phyloP scores from a whole-genome alignment of 2,888 invertebrate species.

The Amblyjoppa fuscipennis region DNA sequence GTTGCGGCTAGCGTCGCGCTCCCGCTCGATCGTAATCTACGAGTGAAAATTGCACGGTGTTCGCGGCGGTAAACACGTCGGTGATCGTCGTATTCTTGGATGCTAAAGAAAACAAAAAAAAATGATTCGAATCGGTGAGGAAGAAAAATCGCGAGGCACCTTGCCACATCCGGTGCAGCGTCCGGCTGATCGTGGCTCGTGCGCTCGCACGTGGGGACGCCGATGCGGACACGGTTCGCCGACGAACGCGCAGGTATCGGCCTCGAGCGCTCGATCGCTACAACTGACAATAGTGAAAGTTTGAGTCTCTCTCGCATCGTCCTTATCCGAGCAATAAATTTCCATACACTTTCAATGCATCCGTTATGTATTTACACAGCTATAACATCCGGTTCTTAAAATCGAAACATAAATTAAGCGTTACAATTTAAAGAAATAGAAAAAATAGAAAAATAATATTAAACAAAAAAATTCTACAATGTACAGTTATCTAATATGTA shows the following conservation, averaged over 20 bases:
- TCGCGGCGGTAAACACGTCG: conserved; percentile 50
- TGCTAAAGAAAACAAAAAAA: not conserved
- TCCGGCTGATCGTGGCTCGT: conserved; percentile 42
- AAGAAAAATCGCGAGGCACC: conserved; percentile 36
- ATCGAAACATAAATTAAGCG: conserved; percentile 41
- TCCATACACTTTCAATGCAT: conserved; percentile 59
- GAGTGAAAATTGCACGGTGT: conserved; percentile 70
- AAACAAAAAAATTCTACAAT: conserved; percentile 18
- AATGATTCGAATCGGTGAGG: not conserved
- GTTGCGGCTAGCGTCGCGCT: conserved; percentile 62
- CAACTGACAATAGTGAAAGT: conserved; percentile 62
- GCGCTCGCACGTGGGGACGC: not conserved
- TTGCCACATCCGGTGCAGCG: conserved; percentile 59
- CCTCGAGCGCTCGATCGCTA: conserved; percentile 12
- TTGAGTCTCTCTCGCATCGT: conserved; percentile 32
- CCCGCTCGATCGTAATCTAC: conserved; percentile 73
- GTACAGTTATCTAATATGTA: conserved; percentile 50
- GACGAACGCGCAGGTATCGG: conserved; percentile 10
- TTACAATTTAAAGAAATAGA: not conserved
- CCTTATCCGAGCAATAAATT: conserved; percentile 49
- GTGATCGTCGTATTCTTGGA: conserved; percentile 29
- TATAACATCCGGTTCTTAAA: conserved; percentile 50
- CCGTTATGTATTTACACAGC: conserved; percentile 55
- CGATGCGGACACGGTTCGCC: conserved; percentile 33
- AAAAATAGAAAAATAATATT: conserved; percentile 34